These are phyloP conservation scores for Parnassius glacialis DNA, from an alignment of 2,888 invertebrate species.

Conservation along the genomic window DNA sequence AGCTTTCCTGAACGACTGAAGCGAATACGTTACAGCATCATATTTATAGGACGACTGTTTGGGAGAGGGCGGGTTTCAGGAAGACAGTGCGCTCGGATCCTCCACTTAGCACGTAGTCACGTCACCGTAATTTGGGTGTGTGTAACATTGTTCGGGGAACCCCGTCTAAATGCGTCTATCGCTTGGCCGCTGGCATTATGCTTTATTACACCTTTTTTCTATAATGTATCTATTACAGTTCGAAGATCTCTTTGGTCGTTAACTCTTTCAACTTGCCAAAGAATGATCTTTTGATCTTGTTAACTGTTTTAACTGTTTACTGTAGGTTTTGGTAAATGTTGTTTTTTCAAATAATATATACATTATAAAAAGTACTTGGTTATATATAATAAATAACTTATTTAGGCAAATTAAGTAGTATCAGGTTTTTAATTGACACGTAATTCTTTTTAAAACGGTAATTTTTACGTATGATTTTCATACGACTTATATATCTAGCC, in stretches of 20 bases:
- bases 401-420: too few species aligned
- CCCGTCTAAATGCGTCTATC: conserved; percentile 57
- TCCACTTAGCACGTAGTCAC: conserved; percentile 70
- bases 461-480: too few species aligned
- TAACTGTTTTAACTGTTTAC: too few species aligned
- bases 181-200: conserved; percentile 40
- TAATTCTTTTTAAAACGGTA: too few species aligned
- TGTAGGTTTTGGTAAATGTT: too few species aligned
- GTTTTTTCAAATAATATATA: too few species aligned
- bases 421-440: too few species aligned
- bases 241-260: not conserved
- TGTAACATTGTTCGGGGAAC: conserved; percentile 72
- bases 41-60: conserved; percentile 66
- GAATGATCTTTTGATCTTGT: too few species aligned
- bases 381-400: too few species aligned
- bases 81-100: conserved; percentile 55
- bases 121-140: conserved; percentile 54
- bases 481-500: too few species aligned
- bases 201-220: conserved; percentile 25
- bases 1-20: conserved; percentile 75
- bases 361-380: too few species aligned
- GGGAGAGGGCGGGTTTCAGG: conserved; percentile 67
- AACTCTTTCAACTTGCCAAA: not conserved
- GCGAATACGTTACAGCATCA: conserved; percentile 57
- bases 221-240: not conserved